Percentiles rank a stretch among this genome's conserved stretches.
Evolutionary conservation across 2,797 vertebrate genomes (phyloP).

Genomic region (Sebastes vulpes): DNA sequence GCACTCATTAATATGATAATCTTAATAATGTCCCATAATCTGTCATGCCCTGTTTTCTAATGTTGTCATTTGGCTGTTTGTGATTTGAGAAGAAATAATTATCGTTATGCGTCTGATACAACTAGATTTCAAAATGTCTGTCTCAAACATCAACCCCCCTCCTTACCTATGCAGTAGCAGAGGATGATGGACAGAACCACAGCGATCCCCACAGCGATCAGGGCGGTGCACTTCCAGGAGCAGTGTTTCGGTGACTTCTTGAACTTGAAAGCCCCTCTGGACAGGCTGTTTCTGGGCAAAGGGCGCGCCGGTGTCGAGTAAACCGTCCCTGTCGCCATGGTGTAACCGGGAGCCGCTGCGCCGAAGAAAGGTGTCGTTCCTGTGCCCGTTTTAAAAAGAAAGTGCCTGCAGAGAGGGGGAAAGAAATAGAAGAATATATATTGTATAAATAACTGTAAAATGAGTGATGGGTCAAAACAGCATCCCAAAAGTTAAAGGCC

Average conservation of each 20-base stretch:
- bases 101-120: background rate
- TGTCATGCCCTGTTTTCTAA: background rate
- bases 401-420: slow-evolving; percentile 88
- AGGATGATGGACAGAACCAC: slow-evolving; percentile 95
- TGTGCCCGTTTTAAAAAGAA: slow-evolving; percentile 99
- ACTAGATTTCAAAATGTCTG: background rate
- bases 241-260: slow-evolving; percentile 98
- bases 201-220: slow-evolving; percentile 95
- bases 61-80: slow-evolving; percentile 5
- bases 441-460: background rate
- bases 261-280: slow-evolving; percentile 98
- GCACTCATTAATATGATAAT: slow-evolving; percentile 3
- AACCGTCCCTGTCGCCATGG: slow-evolving; percentile 97
- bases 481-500: background rate
- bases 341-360: slow-evolving; percentile 97
- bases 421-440: background rate
- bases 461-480: background rate
- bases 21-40: background rate
- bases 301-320: slow-evolving; percentile 98
- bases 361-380: slow-evolving; percentile 98
- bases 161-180: slow-evolving; percentile 97
- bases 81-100: background rate
- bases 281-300: slow-evolving; percentile 94
- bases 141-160: background rate
- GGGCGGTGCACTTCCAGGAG: slow-evolving; percentile 98